phyloP scores from a whole-genome alignment of 2,888 invertebrate species.

The Aquatica leii region DNA sequence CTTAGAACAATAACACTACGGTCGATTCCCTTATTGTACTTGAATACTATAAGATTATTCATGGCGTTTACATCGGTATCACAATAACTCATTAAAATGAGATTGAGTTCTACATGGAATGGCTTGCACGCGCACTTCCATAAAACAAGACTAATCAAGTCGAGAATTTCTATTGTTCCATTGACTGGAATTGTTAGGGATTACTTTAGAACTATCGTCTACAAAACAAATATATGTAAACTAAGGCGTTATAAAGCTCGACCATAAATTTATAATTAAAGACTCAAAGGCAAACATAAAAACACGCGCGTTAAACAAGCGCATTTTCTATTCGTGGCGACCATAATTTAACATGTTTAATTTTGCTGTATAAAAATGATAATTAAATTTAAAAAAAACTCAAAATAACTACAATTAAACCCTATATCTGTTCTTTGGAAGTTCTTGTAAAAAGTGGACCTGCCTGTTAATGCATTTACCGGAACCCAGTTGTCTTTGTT shows the following conservation, averaged over 20 bases:
- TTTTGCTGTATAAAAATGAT: constrained; percentile 11
- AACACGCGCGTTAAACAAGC: too few species aligned
- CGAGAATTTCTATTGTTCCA: constrained; percentile 20
- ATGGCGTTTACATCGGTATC: constrained; percentile 18
- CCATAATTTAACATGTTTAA: not conserved
- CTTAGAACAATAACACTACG: constrained; percentile 18
- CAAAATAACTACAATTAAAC: constrained; percentile 24
- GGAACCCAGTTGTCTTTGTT: constrained; percentile 51
- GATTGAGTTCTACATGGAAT: constrained; percentile 17
- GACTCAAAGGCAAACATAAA: too few species aligned
- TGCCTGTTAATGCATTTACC: constrained; percentile 52
- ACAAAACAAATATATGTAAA: not conserved
- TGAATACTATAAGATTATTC: constrained; percentile 16
- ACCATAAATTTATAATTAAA: not conserved
- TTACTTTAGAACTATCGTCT: too few species aligned
- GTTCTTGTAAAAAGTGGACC: constrained; percentile 50
- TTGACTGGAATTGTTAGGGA: not conserved
- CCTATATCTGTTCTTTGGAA: constrained; percentile 24
- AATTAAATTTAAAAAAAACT: constrained; percentile 9
- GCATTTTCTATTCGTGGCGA: too few species aligned
- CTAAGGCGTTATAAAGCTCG: not conserved
- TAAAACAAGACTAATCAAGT: constrained; percentile 15
- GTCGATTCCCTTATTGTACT: constrained; percentile 2
- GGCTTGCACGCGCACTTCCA: constrained; percentile 17
- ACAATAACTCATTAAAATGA: constrained; percentile 29